Evolutionary conservation across 2,797 vertebrate genomes (phyloP), one percentile per base, ranked within the genome.

Genomic region (Heterohyrax brucei): DNA sequence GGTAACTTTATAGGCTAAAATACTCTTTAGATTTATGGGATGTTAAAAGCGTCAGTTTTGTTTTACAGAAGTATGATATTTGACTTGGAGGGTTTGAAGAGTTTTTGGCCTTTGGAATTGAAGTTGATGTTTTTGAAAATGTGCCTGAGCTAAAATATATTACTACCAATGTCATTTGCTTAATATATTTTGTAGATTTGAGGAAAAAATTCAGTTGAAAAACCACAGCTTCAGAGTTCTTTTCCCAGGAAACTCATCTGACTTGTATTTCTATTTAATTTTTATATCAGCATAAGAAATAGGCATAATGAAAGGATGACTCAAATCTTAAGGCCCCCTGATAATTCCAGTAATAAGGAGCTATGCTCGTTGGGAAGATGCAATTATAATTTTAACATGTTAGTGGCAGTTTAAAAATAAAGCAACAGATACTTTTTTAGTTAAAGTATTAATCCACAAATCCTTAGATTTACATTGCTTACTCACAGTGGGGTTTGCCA

Each of bases 251-350:
- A 46, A 91, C 94, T 96, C 59, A 76, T 70, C 88, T 81, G 64
- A 80, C 56, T 95, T 96, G 46, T 75, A 95, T 93, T 94, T 96
- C 80, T 94, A 39, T 94, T 95, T 94, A 95, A 94, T 95, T 97
- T 95, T 64, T 94, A 89, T 93, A 92, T 33, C 77, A 88, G 59
- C 26, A 62, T 96, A 92, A 96, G 87, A 93, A 97, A 96, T 96
- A 95, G 91, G 90, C 78, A 92, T 87, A 96, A 93, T 96, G 87
- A 96, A 91, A 88, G 30, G 93, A 93, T 96, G 97, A 97, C 93
- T 97, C 89, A 95, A 94, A 96, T 97, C 94, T 92, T 94, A 97
- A 89, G 93, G 93, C 50, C 89, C 84, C 91, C 89, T 96, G 97
- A 97, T 94, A 96, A 72, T 95, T 96, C 81, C 75, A 96, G 44